Percentiles rank a stretch among this genome's conserved stretches.
phyloP scores from a whole-genome alignment of 2,888 invertebrate species.

The Drosophila koepferae region DNA sequence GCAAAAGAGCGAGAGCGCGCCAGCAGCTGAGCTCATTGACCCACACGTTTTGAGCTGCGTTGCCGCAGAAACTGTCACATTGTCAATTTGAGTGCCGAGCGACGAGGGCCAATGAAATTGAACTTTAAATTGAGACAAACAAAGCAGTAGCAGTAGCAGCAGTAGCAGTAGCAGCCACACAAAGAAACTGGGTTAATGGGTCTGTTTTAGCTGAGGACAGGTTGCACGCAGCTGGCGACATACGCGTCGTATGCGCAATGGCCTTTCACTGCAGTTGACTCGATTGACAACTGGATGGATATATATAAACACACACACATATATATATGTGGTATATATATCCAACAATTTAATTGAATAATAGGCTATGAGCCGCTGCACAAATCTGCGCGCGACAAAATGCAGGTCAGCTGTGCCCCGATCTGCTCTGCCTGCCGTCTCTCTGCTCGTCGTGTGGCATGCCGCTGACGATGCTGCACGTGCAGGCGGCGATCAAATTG shows the following conservation, averaged over 20 bases:
- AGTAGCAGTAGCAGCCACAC: slow-evolving; percentile 24
- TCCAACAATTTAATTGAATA: slow-evolving; percentile 74
- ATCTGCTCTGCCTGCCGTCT: not conserved
- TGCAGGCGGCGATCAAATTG: slow-evolving; percentile 54
- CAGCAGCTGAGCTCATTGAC: slow-evolving; percentile 73
- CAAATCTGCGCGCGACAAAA: slow-evolving; percentile 66
- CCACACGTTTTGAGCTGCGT: slow-evolving; percentile 63
- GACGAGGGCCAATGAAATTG: slow-evolving; percentile 82
- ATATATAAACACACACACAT: too few relatives aligned
- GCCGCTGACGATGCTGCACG: slow-evolving; percentile 46
- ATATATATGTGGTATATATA: not conserved
- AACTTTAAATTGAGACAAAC: slow-evolving; percentile 80
- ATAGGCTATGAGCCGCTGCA: slow-evolving; percentile 59
- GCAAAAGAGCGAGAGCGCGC: slow-evolving; percentile 13
- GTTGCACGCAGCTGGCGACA: slow-evolving; percentile 55
- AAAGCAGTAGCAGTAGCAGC: slow-evolving; percentile 48
- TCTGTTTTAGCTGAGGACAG: slow-evolving; percentile 73
- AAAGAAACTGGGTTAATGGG: slow-evolving; percentile 77
- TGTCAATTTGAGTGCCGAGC: slow-evolving; percentile 70
- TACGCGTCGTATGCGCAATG: slow-evolving; percentile 72
- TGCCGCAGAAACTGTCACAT: slow-evolving; percentile 68
- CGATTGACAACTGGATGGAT: slow-evolving; percentile 9
- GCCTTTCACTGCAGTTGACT: slow-evolving; percentile 71
- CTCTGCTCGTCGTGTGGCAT: slow-evolving; percentile 15
- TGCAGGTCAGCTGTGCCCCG: slow-evolving; percentile 69